Conservation (phyloP, 2,888 invertebrate species). For the Frankliniella intonsa region DNA sequence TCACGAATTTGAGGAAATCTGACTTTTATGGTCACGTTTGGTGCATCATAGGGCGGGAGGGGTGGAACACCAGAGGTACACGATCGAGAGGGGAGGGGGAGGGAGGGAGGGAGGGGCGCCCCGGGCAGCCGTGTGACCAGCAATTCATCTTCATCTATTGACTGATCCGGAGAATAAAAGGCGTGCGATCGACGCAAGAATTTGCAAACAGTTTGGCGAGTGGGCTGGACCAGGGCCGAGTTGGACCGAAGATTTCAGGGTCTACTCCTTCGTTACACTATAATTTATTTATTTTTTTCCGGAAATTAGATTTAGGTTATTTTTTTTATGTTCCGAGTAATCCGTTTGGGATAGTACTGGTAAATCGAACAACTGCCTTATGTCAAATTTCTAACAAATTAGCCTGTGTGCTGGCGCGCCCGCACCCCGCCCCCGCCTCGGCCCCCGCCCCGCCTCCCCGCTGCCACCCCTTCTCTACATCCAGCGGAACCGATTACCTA, state of each 20-base stretch:
- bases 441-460: not conserved
- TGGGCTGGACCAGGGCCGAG: no score
- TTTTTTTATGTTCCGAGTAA: no score
- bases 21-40: slow-evolving; percentile 22
- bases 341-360: no score
- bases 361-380: no score
- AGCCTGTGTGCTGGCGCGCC: not conserved
- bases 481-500: slow-evolving; percentile 22
- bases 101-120: not conserved
- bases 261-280: no score
- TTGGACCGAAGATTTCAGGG: no score
- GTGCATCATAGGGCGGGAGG: not conserved
- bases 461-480: not conserved
- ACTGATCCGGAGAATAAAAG: slow-evolving; percentile 1
- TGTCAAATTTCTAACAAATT: no score
- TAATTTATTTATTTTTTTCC: no score
- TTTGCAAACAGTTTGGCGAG: no score
- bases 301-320: no score
- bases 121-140: not conserved
- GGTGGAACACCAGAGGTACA: not conserved
- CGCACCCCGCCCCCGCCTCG: not conserved
- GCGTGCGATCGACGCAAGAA: not conserved
- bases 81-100: not conserved
- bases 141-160: slow-evolving; percentile 23
- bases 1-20: slow-evolving; percentile 2